A percentile compares a stretch with the other conserved stretches of the same genome.
Conservation (phyloP, 2,797 vertebrate species). For the Labroides dimidiatus region DNA sequence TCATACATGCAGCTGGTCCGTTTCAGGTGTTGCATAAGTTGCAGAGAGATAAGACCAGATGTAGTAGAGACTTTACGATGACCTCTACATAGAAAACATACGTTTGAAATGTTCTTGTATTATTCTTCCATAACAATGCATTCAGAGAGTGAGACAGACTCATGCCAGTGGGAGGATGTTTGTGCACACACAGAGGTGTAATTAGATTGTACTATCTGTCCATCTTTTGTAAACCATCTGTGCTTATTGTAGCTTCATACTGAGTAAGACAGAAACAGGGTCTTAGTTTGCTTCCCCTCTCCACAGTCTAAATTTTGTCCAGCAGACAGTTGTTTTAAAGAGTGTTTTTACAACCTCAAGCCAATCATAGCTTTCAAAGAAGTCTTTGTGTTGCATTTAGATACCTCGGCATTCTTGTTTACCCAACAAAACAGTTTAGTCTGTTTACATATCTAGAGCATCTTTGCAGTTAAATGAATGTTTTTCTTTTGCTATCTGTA, state of each 20-base stretch:
- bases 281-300: slow-evolving; percentile 37
- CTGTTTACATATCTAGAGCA: background rate
- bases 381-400: slow-evolving; percentile 42
- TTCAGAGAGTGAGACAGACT: background rate
- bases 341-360: slow-evolving; percentile 29
- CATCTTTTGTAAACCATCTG: slow-evolving; percentile 4
- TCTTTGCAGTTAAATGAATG: slow-evolving; percentile 7
- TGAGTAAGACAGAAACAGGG: slow-evolving; percentile 29
- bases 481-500: slow-evolving; percentile 7
- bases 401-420: slow-evolving; percentile 38
- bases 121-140: background rate
- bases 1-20: slow-evolving; percentile 53
- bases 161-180: background rate
- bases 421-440: slow-evolving; percentile 40
- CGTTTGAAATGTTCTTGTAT: background rate
- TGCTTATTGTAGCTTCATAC: slow-evolving; percentile 7
- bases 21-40: slow-evolving; percentile 45
- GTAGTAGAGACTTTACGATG: slow-evolving; percentile 40
- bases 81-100: slow-evolving; percentile 14
- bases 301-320: slow-evolving; percentile 38
- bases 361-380: slow-evolving; percentile 60
- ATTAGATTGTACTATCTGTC: background rate
- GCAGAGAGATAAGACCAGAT: slow-evolving; percentile 57
- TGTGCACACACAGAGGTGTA: background rate
- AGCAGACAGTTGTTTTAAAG: slow-evolving; percentile 23